Conservation (phyloP, 2,113 vertebrate species). For the Pseudopipra pipra region DNA sequence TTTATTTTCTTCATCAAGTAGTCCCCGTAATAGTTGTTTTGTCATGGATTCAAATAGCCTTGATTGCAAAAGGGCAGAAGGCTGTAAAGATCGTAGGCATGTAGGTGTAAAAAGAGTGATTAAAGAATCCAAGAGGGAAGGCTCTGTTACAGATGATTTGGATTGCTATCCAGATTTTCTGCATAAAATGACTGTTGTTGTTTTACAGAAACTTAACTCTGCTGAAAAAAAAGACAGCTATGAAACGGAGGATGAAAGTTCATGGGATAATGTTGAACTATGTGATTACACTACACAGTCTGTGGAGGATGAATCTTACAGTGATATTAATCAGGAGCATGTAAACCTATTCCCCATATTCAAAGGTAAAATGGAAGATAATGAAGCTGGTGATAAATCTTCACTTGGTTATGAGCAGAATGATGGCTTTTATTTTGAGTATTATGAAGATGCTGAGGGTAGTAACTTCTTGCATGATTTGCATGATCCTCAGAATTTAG, state of each 20-base stretch:
- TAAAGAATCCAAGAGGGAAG: constrained; percentile 75
- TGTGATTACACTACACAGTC: constrained; percentile 80
- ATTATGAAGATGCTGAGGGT: constrained; percentile 80
- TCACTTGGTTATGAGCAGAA: constrained; percentile 77
- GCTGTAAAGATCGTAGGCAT: constrained; percentile 72
- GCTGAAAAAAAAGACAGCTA: constrained; percentile 83
- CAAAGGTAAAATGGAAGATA: constrained; percentile 79
- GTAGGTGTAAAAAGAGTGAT: constrained; percentile 75
- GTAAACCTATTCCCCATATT: constrained; percentile 79
- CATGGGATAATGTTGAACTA: constrained; percentile 82
- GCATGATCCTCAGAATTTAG: constrained; percentile 79
- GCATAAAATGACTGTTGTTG: constrained; percentile 83
- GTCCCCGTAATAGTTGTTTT: constrained; percentile 78
- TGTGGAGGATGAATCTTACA: constrained; percentile 77
- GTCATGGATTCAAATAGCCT: constrained; percentile 73
- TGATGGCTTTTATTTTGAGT: constrained; percentile 85
- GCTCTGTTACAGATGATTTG: constrained; percentile 77
- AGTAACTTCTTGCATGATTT: constrained; percentile 78
- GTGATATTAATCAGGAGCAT: constrained; percentile 77
- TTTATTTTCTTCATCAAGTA: constrained; percentile 76
- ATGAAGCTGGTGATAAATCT: constrained; percentile 74
- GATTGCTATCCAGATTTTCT: constrained; percentile 84
- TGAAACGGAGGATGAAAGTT: constrained; percentile 81
- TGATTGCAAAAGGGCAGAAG: constrained; percentile 70
- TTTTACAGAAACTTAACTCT: constrained; percentile 84